phyloP scores from a whole-genome alignment of 2,888 invertebrate species.

The Gisinianus flammeolus region DNA sequence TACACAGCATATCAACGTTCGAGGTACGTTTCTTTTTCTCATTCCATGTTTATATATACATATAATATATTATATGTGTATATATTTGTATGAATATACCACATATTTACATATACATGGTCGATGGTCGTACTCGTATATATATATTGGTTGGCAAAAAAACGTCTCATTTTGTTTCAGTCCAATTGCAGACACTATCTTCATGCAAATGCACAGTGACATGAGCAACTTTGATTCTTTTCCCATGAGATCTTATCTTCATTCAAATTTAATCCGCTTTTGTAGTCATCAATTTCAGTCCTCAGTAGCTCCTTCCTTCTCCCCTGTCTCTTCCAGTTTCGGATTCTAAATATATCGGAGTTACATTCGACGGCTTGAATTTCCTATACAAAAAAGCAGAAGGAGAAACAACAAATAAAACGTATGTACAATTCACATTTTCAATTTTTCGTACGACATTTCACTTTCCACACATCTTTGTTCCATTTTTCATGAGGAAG shows the following conservation, averaged over 20 bases:
- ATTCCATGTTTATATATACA: too few species aligned
- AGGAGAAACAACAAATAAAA: conserved; percentile 6
- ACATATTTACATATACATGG: not conserved
- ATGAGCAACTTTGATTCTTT: conserved; percentile 10
- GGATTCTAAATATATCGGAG: conserved; percentile 61
- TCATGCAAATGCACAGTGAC: not conserved
- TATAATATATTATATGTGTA: too few species aligned
- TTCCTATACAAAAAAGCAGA: conserved; percentile 58
- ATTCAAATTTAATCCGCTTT: too few species aligned
- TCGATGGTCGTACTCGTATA: not conserved
- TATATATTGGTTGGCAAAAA: not conserved
- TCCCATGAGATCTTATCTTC: conserved; percentile 34
- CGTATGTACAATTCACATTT: not conserved
- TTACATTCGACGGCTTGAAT: conserved; percentile 62
- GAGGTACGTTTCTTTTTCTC: not conserved
- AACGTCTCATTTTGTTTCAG: not conserved
- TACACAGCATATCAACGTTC: too few species aligned
- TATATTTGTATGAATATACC: too few species aligned
- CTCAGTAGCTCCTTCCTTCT: conserved; percentile 25
- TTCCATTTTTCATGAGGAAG: too few species aligned
- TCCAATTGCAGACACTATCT: not conserved
- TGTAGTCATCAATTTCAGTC: conserved; percentile 13
- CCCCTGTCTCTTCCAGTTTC: conserved; percentile 22
- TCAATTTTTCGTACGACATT: not conserved
- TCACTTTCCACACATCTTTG: not conserved